Evolutionary conservation across 2,797 vertebrate species (phyloP).

Genomic region (Poecile montanus): DNA sequence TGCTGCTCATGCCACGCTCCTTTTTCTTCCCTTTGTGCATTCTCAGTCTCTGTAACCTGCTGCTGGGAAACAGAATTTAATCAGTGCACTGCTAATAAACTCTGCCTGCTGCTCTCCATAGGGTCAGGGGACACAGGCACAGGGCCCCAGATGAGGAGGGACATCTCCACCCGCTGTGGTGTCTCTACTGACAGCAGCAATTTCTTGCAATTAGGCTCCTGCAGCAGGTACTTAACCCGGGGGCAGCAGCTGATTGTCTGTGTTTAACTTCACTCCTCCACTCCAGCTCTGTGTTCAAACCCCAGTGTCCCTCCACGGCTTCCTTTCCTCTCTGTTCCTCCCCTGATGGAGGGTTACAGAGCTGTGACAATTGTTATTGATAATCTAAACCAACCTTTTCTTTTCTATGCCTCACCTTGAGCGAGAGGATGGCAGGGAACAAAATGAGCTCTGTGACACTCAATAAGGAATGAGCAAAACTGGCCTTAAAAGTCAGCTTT

Average conservation of each 20-base stretch:
- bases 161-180: background rate
- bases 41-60: background rate
- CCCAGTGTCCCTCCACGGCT: background rate
- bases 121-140: slow-evolving; percentile 6
- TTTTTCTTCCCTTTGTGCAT: background rate
- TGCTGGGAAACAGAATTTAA: slow-evolving; percentile 19
- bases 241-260: slow-evolving; percentile 24
- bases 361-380: slow-evolving; percentile 10
- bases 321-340: background rate
- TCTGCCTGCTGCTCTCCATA: background rate
- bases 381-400: background rate
- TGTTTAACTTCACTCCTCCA: slow-evolving; percentile 21
- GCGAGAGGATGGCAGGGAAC: background rate
- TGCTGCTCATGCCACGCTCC: background rate
- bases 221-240: slow-evolving; percentile 59
- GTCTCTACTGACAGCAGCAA: slow-evolving; percentile 25
- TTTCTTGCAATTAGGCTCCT: slow-evolving; percentile 56
- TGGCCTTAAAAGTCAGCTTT: background rate
- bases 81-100: slow-evolving; percentile 44
- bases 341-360: background rate
- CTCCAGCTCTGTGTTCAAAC: background rate
- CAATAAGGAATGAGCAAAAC: background rate
- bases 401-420: background rate
- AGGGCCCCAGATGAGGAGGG: background rate
- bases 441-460: background rate